Conservation (phyloP, 2,888 invertebrate species). For the Lasioglossum pauxillum region DNA sequence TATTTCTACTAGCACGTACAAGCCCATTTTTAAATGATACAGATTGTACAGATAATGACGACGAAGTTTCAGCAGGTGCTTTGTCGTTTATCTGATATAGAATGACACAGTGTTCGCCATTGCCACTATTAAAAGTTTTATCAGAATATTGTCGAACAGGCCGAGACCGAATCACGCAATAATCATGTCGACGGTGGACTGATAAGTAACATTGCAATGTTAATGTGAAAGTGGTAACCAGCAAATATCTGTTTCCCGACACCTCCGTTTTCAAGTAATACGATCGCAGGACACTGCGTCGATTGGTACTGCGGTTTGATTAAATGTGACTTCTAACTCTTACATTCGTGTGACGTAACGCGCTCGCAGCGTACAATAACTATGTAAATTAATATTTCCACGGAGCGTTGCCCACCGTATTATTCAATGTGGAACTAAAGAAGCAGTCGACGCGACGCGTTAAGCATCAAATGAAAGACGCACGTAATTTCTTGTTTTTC, state of each 20-base stretch:
- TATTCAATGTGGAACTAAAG: constrained; percentile 2
- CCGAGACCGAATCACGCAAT: not conserved
- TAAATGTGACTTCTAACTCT: constrained; percentile 17
- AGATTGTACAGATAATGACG: not conserved
- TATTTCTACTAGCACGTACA: not conserved
- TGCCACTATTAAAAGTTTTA: not conserved
- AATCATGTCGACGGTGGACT: not conserved
- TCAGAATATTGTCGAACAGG: not conserved
- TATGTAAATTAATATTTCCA: constrained; percentile 11
- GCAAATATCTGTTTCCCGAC: constrained; percentile 6
- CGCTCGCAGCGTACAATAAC: not conserved
- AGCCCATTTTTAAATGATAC: not conserved
- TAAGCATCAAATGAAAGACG: not conserved
- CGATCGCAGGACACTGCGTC: constrained; percentile 7
- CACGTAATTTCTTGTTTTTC: constrained; percentile 1
- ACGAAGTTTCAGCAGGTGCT: not conserved
- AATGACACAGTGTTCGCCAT: not conserved
- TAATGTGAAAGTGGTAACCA: constrained; percentile 22
- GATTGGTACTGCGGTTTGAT: constrained; percentile 18
- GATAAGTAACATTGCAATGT: not conserved
- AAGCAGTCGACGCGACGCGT: not conserved
- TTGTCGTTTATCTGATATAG: not conserved
- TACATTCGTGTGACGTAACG: constrained; percentile 9
- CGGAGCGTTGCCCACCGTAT: not conserved
- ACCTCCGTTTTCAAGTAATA: constrained; percentile 14